Evolutionary conservation across 2,113 vertebrate genomes (phyloP).

Genomic region (Myrmecobius fasciatus): DNA sequence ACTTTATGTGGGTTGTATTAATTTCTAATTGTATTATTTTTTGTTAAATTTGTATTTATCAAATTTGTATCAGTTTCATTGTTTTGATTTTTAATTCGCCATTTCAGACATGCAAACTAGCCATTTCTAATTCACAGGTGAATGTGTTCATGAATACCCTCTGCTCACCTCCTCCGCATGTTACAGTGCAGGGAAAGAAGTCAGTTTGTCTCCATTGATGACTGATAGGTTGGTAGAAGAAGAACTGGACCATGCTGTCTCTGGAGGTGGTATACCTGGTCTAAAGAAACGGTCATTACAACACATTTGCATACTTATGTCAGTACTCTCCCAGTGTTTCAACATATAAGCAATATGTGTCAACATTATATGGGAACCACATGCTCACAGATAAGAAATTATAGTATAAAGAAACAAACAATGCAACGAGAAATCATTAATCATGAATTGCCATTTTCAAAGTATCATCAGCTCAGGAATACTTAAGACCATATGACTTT

Average conservation of each 20-base stretch:
- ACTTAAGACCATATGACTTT: not conserved
- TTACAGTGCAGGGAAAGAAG: constrained; percentile 91
- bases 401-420: not conserved
- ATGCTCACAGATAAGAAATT: not conserved
- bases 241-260: constrained; percentile 92
- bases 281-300: constrained; percentile 83
- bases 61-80: not conserved
- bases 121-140: constrained; percentile 30
- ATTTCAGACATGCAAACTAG: not conserved
- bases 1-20: not conserved
- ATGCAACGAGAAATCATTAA: not conserved
- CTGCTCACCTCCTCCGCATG: constrained; percentile 93
- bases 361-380: not conserved
- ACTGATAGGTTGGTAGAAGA: constrained; percentile 91
- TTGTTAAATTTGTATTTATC: not conserved
- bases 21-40: not conserved
- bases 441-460: not conserved
- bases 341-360: not conserved
- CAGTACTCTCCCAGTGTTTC: not conserved
- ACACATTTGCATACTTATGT: not conserved
- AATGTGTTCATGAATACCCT: constrained; percentile 16
- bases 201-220: constrained; percentile 91
- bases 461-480: not conserved
- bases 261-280: constrained; percentile 88
- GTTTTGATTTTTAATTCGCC: not conserved